Conservation (phyloP, 2,888 invertebrate species). For the Tuberolachnus salignus region DNA sequence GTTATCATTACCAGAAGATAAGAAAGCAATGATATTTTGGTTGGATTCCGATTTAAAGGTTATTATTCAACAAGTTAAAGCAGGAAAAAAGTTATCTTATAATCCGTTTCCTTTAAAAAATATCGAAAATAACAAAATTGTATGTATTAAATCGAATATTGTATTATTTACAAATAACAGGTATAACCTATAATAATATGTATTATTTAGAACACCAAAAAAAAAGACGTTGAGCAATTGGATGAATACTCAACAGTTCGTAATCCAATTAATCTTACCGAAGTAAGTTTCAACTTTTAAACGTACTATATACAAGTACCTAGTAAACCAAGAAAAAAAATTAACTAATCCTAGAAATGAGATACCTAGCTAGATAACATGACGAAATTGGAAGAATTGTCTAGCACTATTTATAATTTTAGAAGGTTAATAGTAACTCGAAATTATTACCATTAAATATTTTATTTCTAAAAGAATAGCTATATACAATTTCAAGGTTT, state of each 20-base stretch:
- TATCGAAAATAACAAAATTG: neutral
- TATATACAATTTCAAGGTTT: no score
- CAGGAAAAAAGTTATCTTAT: neutral
- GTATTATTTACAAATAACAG: neutral
- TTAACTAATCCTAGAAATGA: no score
- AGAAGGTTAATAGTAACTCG: no score
- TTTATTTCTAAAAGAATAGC: no score
- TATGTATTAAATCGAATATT: neutral
- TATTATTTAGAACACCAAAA: neutral
- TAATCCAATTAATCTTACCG: neutral
- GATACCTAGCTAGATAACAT: no score
- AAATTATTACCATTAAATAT: no score
- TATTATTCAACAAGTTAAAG: neutral
- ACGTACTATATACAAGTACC: neutral
- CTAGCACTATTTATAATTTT: no score
- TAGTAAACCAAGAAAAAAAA: no score
- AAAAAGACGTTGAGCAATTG: neutral
- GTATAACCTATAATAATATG: neutral
- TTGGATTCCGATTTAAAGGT: neutral
- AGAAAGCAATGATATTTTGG: constrained; percentile 31
- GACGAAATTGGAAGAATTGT: no score
- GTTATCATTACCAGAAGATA: neutral
- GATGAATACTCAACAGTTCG: neutral
- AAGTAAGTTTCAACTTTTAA: neutral
- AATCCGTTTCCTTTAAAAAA: neutral